Evolutionary conservation across 2,113 vertebrate species (phyloP).

Genomic region (Tor tambroides): DNA sequence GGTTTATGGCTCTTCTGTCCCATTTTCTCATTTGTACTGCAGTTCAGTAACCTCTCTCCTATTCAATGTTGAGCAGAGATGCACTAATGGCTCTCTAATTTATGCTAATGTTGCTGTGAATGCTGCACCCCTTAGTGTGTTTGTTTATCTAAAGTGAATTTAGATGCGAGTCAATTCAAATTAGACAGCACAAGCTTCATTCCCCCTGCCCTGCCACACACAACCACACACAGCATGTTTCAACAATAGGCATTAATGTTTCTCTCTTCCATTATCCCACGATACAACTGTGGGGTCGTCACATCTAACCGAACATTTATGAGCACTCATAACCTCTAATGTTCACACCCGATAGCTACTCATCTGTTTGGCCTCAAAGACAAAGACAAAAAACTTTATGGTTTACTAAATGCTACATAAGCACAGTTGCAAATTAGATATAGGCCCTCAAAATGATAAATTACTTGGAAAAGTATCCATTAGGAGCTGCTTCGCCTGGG

Average conservation of each 20-base stretch:
- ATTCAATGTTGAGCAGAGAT: constrained; percentile 39
- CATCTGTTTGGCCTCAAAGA: neutral
- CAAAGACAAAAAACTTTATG: constrained; percentile 17
- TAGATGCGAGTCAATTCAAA: constrained; percentile 49
- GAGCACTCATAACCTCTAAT: constrained; percentile 8
- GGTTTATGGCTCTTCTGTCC: constrained; percentile 15
- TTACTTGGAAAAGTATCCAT: constrained; percentile 29
- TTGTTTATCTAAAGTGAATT: constrained; percentile 55
- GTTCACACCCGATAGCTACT: neutral
- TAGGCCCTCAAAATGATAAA: constrained; percentile 47
- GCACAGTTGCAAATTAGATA: constrained; percentile 49
- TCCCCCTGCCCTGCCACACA: constrained; percentile 25
- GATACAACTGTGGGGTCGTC: neutral
- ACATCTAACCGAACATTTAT: constrained; percentile 5
- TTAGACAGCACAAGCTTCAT: constrained; percentile 30
- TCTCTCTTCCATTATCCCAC: constrained; percentile 5
- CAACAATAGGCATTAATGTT: constrained; percentile 10
- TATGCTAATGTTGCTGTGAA: constrained; percentile 55
- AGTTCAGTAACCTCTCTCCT: constrained; percentile 29
- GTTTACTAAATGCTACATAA: constrained; percentile 43
- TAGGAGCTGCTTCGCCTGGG: constrained; percentile 16
- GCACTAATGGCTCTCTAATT: constrained; percentile 53
- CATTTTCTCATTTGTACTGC: constrained; percentile 12
- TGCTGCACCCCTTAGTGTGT: constrained; percentile 49
- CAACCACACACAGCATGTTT: neutral